phyloP scores from a whole-genome alignment of 2,888 invertebrate species.

The Nomada ferruginata region DNA sequence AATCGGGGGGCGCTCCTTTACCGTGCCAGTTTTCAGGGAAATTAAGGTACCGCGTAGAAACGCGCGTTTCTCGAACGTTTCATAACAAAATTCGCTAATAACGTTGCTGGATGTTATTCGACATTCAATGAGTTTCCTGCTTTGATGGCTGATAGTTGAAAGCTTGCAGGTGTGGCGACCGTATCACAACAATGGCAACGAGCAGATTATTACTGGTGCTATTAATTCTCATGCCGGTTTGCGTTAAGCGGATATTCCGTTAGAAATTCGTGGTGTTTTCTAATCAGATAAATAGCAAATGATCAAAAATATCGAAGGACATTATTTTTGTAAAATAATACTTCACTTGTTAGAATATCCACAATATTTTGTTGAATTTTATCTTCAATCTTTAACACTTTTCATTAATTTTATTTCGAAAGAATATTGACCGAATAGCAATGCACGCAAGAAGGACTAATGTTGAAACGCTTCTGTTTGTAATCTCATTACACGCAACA shows the following conservation, averaged over 20 bases:
- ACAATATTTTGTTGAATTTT: too few species aligned
- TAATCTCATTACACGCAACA: background rate
- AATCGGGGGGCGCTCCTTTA: background rate
- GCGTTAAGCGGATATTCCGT: background rate
- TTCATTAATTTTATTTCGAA: too few species aligned
- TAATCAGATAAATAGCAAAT: too few species aligned
- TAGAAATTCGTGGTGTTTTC: background rate
- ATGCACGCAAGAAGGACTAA: too few species aligned
- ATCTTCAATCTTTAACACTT: too few species aligned
- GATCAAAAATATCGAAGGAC: too few species aligned
- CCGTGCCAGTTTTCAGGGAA: background rate
- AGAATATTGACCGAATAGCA: too few species aligned
- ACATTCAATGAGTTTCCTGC: background rate
- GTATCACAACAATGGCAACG: background rate
- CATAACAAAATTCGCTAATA: slow-evolving; percentile 4
- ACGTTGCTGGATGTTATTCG: background rate
- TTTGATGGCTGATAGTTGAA: background rate
- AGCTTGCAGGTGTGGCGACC: background rate
- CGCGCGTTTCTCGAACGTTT: background rate
- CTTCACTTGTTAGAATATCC: too few species aligned
- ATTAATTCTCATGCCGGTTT: slow-evolving; percentile 10
- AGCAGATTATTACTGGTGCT: background rate
- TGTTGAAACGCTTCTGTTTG: background rate
- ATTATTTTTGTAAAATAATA: too few species aligned
- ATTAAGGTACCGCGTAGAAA: background rate